Evolutionary conservation across 2,888 invertebrate genomes (phyloP), one percentile per base, ranked within the genome.

Genomic region (Anarsia innoxiella): DNA sequence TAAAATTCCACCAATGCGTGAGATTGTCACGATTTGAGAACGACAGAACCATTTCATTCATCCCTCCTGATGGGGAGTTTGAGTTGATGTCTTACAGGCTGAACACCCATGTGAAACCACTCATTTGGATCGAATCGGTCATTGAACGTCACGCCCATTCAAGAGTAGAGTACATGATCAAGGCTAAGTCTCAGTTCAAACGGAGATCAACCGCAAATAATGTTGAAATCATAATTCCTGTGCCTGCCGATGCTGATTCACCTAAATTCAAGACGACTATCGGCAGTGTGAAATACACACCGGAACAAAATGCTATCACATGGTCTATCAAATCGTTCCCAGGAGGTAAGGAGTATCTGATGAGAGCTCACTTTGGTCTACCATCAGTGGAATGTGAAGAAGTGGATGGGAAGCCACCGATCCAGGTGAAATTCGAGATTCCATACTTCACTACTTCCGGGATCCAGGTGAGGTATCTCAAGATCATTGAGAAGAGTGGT

Each of bases 381-480:
- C 99, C 99, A 0, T 97, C 97, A 45, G 97, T 99, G 1, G 93
- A 93, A 62, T 93, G 94, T 57, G 98, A 98, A 66, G 97, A 98
- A 53, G 85, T 90, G 0, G 98, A 99, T 79, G 98, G 97, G 0
- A 95, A 95, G 70, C 98, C 99, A 29, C 99, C 99, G 0, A 99
- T 99, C 52, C 96, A 97, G 83, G 97, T 99, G 2, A 97, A 97
- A 77, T 99, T 99, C 87, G 99, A 99, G 84, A 99, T 99, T 56
- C 99, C 99, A 0, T 99, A 99, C 67, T 99, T 99, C 63, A 99
- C 99, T 0, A 99, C 99, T 19, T 97, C 97, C 14, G 99, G 99
- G 23, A 98, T 99, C 58, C 99, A 99, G 88, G 96, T 96, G 44
- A 89, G 97, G 37, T 97, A 98, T 67, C 84, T 98, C 66, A 98